Conservation (phyloP, 2,113 vertebrate genomes). For the Psephotus haematonotus region DNA sequence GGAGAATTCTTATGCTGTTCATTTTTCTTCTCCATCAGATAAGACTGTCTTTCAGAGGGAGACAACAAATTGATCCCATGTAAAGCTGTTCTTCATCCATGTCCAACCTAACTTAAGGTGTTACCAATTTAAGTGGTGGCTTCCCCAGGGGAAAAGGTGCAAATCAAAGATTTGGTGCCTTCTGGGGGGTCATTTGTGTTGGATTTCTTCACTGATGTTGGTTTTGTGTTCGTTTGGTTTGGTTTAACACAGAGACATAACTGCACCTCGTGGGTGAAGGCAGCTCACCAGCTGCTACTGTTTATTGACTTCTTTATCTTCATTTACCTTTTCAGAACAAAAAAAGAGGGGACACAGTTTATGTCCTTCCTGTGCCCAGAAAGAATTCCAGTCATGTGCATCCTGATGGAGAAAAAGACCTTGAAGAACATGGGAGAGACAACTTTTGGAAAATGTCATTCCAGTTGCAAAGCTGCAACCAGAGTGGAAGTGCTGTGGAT, state of each 20-base stretch:
- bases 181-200: background rate
- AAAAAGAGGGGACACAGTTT: background rate
- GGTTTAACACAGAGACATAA: background rate
- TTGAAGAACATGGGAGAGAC: background rate
- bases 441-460: background rate
- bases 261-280: background rate
- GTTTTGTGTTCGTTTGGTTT: background rate
- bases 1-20: background rate
- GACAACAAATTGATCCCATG: slow-evolving; percentile 21
- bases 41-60: background rate
- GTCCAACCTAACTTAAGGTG: background rate
- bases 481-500: background rate
- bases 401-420: slow-evolving; percentile 1
- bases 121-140: background rate
- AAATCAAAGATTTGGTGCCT: background rate
- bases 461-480: background rate
- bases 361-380: background rate
- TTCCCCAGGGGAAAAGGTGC: background rate
- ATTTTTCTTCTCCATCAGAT: background rate
- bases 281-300: slow-evolving; percentile 42
- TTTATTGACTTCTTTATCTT: slow-evolving; percentile 44
- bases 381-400: background rate
- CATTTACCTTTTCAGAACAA: slow-evolving; percentile 19
- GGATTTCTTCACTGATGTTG: background rate
- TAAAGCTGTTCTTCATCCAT: slow-evolving; percentile 18